Evolutionary conservation across 2,113 vertebrate species (phyloP), one percentile per base, ranked within the genome.

Genomic region (Danio rerio): DNA sequence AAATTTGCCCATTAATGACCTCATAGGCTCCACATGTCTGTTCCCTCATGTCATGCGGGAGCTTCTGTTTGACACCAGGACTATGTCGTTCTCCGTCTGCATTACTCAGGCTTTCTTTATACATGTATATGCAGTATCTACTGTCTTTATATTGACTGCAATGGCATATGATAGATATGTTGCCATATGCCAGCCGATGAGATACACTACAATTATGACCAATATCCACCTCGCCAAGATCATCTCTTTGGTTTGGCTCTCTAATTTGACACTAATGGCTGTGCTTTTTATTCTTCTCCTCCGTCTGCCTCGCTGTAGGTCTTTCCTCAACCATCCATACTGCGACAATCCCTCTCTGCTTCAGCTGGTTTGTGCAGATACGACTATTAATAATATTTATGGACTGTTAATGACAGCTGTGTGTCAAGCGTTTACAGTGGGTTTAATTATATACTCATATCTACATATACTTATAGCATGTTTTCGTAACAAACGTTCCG

Each of bases 111-210:
- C 93, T 6, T 94, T 94, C 68, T 94, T 91, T 5, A 89, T 94
- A 47, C 93, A 94, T 40, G 79, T 94, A 5, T 94, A 94, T 42
- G 92, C 81, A 0, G 21, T n/a, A 0, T 90, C 86, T 6, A 8
- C 78, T 9, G 87, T 92, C 55, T 87, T 92, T 11, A 89, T 88
- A 59, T 84, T 94, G 50, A 78, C 69, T 18, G 91, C 86, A 3
- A 94, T 94, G 93, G 92, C 94, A 0, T 94, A 94, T n/a, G 93
- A 94, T 45, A 82, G 93, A 84, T 94, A 93, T 75, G 82, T 94
- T 2, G 94, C 94, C 7, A 94, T 94, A 78, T 94, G 93, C 50
- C 78, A 15, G 6, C 93, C 94, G 16, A 83, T 94, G 86, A 92
- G 87, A 49, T 94, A 94, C 86, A 90, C 77, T 78, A 81, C 82